phyloP scores from a whole-genome alignment of 2,797 vertebrate genomes.

The Gymnoscopelus braueri region DNA sequence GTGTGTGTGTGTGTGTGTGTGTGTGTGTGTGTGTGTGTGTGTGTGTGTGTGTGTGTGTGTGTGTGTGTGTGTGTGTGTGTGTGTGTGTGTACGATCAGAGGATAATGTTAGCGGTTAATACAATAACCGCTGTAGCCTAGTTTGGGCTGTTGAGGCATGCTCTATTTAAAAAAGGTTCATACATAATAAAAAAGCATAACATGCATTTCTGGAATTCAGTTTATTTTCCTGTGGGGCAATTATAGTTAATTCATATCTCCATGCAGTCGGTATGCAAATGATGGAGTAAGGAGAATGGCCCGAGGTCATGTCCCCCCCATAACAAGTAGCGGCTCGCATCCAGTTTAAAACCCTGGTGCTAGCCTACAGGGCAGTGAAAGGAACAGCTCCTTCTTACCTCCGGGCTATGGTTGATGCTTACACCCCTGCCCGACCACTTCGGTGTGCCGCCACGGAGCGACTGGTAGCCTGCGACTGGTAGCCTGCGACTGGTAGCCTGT shows the following conservation, averaged over 20 bases:
- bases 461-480: no score
- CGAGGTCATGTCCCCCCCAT: conserved; percentile 3
- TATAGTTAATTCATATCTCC: conserved; percentile 3
- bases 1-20: neutral
- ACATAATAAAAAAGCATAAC: neutral
- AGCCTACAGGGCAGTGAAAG: no score
- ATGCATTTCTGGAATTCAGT: neutral
- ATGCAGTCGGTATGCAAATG: neutral
- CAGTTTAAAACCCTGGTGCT: no score
- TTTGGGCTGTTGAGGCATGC: conserved; percentile 5
- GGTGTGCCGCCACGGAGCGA: no score
- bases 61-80: neutral
- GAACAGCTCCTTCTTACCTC: no score
- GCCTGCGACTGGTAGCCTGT: no score
- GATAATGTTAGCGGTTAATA: conserved; percentile 16
- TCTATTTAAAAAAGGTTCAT: conserved; percentile 8
- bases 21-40: neutral
- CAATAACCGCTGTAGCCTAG: conserved; percentile 12
- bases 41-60: no score
- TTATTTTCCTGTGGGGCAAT: conserved; percentile 7
- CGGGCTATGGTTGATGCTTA: no score
- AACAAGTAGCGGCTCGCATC: no score
- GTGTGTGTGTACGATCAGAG: conserved; percentile 9
- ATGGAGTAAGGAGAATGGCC: conserved; percentile 1
- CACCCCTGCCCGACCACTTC: no score